Evolutionary conservation across 2,113 vertebrate genomes (phyloP).

Genomic region (Myodes glareolus): DNA sequence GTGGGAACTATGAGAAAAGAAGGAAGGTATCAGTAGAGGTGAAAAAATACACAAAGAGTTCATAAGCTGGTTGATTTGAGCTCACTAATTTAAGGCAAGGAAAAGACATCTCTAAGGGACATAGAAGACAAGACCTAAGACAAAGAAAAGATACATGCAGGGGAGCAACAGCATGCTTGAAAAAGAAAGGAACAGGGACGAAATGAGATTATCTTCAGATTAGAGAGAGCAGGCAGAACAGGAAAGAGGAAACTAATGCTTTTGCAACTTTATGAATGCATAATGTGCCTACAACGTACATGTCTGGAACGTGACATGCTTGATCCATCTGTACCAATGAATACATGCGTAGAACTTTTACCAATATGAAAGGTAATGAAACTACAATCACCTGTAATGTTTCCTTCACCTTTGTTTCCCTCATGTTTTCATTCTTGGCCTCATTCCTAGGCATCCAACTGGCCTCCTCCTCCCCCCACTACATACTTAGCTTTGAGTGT

Average conservation of each 20-base stretch:
- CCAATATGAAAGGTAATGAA: background rate
- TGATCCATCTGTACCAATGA: background rate
- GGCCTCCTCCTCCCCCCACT: background rate
- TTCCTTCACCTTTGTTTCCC: fast-evolving
- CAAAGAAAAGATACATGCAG: no score
- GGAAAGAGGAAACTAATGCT: background rate
- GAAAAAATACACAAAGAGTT: no score
- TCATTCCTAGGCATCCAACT: no score
- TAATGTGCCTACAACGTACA: no score
- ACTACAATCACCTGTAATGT: background rate
- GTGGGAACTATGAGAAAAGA: background rate
- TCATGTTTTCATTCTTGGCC: background rate
- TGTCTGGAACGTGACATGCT: background rate
- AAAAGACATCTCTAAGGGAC: fast-evolving
- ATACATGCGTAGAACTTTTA: fast-evolving
- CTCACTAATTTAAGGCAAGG: background rate
- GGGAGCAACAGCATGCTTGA: background rate
- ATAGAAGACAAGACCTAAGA: background rate
- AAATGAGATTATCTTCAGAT: background rate
- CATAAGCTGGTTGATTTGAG: background rate
- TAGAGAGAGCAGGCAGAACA: no score
- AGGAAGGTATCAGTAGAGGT: background rate
- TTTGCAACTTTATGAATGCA: background rate
- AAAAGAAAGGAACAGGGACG: background rate
- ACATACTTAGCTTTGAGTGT: background rate